Evolutionary conservation across 2,888 invertebrate genomes (phyloP), one percentile per base, ranked within the genome.

Genomic region (Agrotis puta): DNA sequence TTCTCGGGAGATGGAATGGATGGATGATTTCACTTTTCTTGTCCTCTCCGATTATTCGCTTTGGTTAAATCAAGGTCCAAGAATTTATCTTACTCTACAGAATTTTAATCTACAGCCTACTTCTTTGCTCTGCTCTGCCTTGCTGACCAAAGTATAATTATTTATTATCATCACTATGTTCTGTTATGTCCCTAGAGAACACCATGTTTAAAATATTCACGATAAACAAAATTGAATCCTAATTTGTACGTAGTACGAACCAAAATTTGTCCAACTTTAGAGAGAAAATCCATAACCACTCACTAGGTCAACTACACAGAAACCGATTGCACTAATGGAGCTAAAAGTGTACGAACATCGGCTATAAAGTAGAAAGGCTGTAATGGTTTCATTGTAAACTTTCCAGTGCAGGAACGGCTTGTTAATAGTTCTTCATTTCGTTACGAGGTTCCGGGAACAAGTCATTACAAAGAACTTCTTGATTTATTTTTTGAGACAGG

Each of bases 341-440:
- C 48, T 58, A 53, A 63, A 77, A 58, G 2, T 43, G 24, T 59
- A 47, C 24, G 53, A 58, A 71, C 45, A 59, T 45, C 24, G 56
- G n/a, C 13, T 62, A 14, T 13, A 64, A 61, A 16, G 33, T 22
- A 33, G 16, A 50, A 62, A 22, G 5, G 14, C 48, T 57, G 24
- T 22, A 59, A 53, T 39, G 48, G 47, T 48, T 81, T 67, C 53
- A 59, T 20, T 43, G 14, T 53, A 33, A 78, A 78, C 76, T 75
- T 80, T 80, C 39, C 48, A 79, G 47, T 53, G 2, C 4, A 58
- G 16, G 51, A 76, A 65, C 24, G 33, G 64, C 76, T 78, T 59
- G 70, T 78, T 80, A 80, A 63, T 63, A 70, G 81, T 78, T 78
- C 20, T 58, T 65, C 64, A 62, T 54, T 58, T 45, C 14, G 39